A percentile compares a stretch with the other conserved stretches of the same genome.
Conservation (phyloP, 2,888 invertebrate species). For the Eupithecia centaureata region DNA sequence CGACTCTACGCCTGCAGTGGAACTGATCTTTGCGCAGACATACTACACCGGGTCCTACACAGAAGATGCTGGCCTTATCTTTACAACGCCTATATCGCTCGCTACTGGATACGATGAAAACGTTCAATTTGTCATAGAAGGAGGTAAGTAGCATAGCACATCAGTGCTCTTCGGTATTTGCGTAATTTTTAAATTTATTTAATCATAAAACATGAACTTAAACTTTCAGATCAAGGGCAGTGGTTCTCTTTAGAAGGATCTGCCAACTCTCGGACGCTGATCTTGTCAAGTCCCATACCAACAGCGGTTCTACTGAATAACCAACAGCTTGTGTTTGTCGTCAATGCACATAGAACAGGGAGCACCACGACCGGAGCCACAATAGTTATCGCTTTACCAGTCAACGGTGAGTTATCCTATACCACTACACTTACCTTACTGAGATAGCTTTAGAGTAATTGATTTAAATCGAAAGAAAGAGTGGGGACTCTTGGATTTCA, state of each 20-base stretch:
- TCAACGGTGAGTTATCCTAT: conserved; percentile 29
- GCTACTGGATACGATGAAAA: conserved; percentile 43
- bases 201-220: too few species aligned
- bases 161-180: background rate
- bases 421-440: background rate
- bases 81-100: conserved; percentile 43
- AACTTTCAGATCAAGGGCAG: conserved; percentile 27
- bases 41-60: conserved; percentile 50
- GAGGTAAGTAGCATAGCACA: conserved; percentile 44
- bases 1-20: conserved; percentile 14
- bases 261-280: conserved; percentile 38
- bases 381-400: conserved; percentile 41
- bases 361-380: conserved; percentile 42
- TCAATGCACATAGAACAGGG: conserved; percentile 37
- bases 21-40: conserved; percentile 38
- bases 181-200: too few species aligned
- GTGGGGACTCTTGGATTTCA: too few species aligned
- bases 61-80: conserved; percentile 35
- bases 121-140: conserved; percentile 49
- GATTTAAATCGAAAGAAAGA: too few species aligned
- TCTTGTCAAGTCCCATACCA: conserved; percentile 42
- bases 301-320: conserved; percentile 43
- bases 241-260: conserved; percentile 34
- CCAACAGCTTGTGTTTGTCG: conserved; percentile 44
- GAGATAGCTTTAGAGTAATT: too few species aligned